Evolutionary conservation across 2,888 invertebrate genomes (phyloP), one percentile per base, ranked within the genome.

Genomic region (Tenthredo scrophulariae): DNA sequence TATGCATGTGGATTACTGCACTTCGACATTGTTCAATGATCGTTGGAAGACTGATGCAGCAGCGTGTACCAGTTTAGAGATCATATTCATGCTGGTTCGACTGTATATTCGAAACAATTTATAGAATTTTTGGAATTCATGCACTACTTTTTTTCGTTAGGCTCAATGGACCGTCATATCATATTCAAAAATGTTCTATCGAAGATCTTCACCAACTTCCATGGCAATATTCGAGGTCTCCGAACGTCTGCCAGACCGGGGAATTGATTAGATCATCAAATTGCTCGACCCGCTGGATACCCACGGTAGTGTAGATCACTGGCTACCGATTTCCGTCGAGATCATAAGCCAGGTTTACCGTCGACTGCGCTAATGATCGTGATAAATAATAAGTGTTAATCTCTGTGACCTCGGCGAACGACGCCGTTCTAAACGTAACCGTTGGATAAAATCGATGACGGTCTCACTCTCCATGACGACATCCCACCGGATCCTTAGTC

Each of bases 351-450:
- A 80, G 40, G 80, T 80, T 80, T 80, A 79, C 46, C 86, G 62
- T 84, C 65, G 80, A 86, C 87, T 85, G 85, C 88, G 88, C 91
- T 91, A 91, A 91, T 91, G 90, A 90, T 88, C 88, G 90, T 89
- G 86, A 86, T 83, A 72, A 88, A 89, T 89, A 89, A 90, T 91
- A 91, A 89, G 88, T n/a, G 88, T 89, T 91, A 90, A 91, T 90
- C 89, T 88, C 72, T 22, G 86, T 86, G 87, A 88, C 89, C 88
- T 89, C 88, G 87, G 79, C 22, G 77, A 37, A 33, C 54, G 29
- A 54, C 54, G 62, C 43, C 62, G 62, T 85, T 82, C 84, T 83
- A 86, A 87, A 85, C 62, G n/a, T 54, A n/a, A 7, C 7, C 54
- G 54, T 54, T 54, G 6, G 54, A 54, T n/a, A 54, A 54, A 54